A percentile compares a stretch with the other conserved stretches of the same genome.
phyloP scores from a whole-genome alignment of 2,797 vertebrate species.

The Leptodactylus fallax region DNA sequence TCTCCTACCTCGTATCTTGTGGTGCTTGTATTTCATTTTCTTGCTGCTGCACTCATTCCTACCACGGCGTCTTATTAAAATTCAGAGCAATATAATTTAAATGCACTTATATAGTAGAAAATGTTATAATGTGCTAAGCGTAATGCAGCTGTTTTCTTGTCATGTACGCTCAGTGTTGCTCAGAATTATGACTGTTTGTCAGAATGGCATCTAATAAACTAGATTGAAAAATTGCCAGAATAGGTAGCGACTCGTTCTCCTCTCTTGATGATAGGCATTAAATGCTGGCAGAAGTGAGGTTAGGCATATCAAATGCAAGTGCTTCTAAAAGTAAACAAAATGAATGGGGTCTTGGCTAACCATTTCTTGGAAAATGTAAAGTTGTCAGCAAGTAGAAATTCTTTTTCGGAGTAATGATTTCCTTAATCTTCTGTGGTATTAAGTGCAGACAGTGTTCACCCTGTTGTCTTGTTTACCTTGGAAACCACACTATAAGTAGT shows the following conservation, averaged over 20 bases:
- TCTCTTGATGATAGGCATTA: slow-evolving; percentile 61
- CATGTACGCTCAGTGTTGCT: slow-evolving; percentile 60
- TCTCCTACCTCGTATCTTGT: slow-evolving; percentile 50
- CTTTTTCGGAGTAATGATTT: neutral
- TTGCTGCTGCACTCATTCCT: slow-evolving; percentile 62
- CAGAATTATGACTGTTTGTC: slow-evolving; percentile 65
- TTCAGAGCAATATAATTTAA: slow-evolving; percentile 62
- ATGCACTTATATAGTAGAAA: slow-evolving; percentile 65
- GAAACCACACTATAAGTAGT: neutral
- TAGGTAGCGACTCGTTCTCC: slow-evolving; percentile 64
- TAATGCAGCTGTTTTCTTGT: slow-evolving; percentile 69
- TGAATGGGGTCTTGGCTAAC: slow-evolving; percentile 53
- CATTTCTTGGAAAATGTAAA: slow-evolving; percentile 31
- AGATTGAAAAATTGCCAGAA: slow-evolving; percentile 67
- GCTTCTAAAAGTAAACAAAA: slow-evolving; percentile 62
- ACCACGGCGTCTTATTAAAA: slow-evolving; percentile 63
- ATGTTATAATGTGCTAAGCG: slow-evolving; percentile 64
- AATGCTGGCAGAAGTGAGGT: slow-evolving; percentile 64
- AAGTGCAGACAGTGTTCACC: neutral
- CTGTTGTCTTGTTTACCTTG: neutral
- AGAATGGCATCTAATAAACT: slow-evolving; percentile 66
- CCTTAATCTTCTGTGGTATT: neutral
- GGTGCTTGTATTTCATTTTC: slow-evolving; percentile 66
- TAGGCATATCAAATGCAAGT: slow-evolving; percentile 51
- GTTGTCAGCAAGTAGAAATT: slow-evolving; percentile 6